These are phyloP conservation scores for Paedocypris micromegethes DNA, from an alignment of 2,797 vertebrate species.

Conservation along the genomic window DNA sequence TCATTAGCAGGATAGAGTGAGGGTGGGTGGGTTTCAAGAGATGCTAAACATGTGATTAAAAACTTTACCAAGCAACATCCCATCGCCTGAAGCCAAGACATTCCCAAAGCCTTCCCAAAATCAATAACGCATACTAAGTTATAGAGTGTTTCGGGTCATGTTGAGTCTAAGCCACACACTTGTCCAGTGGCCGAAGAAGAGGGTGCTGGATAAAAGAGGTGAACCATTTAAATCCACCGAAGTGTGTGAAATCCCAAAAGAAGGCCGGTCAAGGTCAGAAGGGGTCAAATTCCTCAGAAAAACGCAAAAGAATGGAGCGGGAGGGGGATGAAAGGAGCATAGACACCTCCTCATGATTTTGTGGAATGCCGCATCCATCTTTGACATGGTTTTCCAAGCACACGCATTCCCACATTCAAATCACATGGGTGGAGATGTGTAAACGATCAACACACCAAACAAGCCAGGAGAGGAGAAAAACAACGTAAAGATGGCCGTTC, in stretches of 20 bases:
- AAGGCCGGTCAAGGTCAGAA: slow-evolving; percentile 65
- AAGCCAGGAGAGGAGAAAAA: too few species aligned
- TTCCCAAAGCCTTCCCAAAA: neutral
- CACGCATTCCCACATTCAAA: slow-evolving; percentile 15
- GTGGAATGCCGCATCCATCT: slow-evolving; percentile 53
- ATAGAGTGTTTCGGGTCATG: slow-evolving; percentile 22
- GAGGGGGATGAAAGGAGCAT: slow-evolving; percentile 17
- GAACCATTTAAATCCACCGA: slow-evolving; percentile 67
- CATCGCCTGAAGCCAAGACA: neutral
- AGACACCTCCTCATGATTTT: slow-evolving; percentile 40
- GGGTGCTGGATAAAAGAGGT: slow-evolving; percentile 57
- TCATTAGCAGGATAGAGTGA: slow-evolving; percentile 4
- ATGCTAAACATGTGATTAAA: too few species aligned
- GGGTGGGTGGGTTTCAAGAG: too few species aligned
- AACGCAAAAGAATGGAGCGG: slow-evolving; percentile 41
- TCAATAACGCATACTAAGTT: neutral
- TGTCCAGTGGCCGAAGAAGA: slow-evolving; percentile 40
- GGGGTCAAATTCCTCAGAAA: slow-evolving; percentile 72
- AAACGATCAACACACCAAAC: too few species aligned
- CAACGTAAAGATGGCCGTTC: too few species aligned
- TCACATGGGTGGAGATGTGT: neutral
- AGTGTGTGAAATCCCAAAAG: slow-evolving; percentile 70
- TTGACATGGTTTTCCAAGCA: slow-evolving; percentile 21
- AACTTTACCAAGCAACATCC: neutral
- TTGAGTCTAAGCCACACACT: slow-evolving; percentile 35